Base-by-base conservation (phyloP, 2,888 invertebrate genomes). In the Nycteola revayana region DNA sequence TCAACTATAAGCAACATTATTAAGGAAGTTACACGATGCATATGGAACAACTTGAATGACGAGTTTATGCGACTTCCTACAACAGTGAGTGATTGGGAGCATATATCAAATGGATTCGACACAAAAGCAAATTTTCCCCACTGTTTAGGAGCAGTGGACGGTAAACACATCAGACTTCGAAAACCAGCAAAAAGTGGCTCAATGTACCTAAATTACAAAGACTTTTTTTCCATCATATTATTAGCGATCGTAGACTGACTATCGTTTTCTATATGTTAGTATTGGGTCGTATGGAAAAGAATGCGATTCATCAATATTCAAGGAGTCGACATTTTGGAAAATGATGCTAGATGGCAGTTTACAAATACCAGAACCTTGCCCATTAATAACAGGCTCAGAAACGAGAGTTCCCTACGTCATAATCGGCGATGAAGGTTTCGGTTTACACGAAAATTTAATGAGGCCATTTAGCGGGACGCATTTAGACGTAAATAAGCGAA, bases 151-250 rank as follows among this genome's bases (percentile, higher is more conserved):
- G 14, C 14, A 14, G 5, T 14, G 3, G 14, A 14, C 5, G 14
- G 14, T 3, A 14, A 14, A 14, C 14, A 14, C 5, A 14, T 14
- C 2, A 2, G 14, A 2, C 14, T 14, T 3, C 5, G 14, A 3
- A 14, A 14, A 3, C 14, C 14, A 14, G 33, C 7, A 6, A 28
- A 40, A 21, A 36, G 36, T 25, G 34, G 34, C 23, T 29, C 28
- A 0, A 17, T 44, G 20, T 47, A 29, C 36, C 42, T 36, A 3
- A 47, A 50, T 25, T 50, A 50, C 33, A 48, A 44, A 45, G 14
- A 28, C 28, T 51, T 23, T 35, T 46, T 42, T 23, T 45, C 46
- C 8, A 39, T 50, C 7, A 41, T 49, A 17, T 37, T 51, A 17
- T 11, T 51, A 34, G 51, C 54, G 20, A 31, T 47, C 9, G 36